Conservation (phyloP, 2,888 invertebrate genomes). For the Micropterix aruncella region DNA sequence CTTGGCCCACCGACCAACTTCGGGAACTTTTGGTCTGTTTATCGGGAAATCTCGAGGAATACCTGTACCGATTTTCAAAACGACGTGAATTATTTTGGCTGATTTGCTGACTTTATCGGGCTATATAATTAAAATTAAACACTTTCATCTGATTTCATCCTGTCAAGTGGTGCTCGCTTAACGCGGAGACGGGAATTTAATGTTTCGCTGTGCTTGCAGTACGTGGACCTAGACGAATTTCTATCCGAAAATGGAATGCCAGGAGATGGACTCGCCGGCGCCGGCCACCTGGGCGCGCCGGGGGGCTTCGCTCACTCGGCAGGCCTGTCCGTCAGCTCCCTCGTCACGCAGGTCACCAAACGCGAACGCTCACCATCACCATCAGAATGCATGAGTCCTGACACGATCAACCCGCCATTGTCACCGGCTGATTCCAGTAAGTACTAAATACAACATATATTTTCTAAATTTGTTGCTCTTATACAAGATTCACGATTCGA, state of each 20-base stretch:
- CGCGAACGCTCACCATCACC: constrained; percentile 79
- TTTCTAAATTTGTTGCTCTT: too few species aligned
- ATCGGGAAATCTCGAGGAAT: too few species aligned
- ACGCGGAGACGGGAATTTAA: too few species aligned
- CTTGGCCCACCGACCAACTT: too few species aligned
- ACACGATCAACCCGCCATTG: constrained; percentile 76
- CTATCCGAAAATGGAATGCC: constrained; percentile 91
- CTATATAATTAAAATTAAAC: too few species aligned
- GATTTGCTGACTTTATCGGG: too few species aligned
- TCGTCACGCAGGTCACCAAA: constrained; percentile 61
- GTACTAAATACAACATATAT: constrained; percentile 20
- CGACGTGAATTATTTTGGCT: too few species aligned
- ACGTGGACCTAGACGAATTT: constrained; percentile 95
- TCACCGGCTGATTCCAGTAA: constrained; percentile 84
- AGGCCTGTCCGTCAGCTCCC: constrained; percentile 39
- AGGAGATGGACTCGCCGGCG: constrained; percentile 52
- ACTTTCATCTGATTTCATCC: too few species aligned
- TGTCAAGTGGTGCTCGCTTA: too few species aligned
- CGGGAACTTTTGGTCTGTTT: too few species aligned
- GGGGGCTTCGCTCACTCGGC: constrained; percentile 41
- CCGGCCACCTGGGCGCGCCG: constrained; percentile 50
- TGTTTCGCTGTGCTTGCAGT: constrained; percentile 45
- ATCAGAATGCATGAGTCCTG: constrained; percentile 80
- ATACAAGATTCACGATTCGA: too few species aligned
- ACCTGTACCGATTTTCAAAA: too few species aligned